Base-by-base conservation (phyloP, 2,888 invertebrate genomes). In the Unio delphinus region DNA sequence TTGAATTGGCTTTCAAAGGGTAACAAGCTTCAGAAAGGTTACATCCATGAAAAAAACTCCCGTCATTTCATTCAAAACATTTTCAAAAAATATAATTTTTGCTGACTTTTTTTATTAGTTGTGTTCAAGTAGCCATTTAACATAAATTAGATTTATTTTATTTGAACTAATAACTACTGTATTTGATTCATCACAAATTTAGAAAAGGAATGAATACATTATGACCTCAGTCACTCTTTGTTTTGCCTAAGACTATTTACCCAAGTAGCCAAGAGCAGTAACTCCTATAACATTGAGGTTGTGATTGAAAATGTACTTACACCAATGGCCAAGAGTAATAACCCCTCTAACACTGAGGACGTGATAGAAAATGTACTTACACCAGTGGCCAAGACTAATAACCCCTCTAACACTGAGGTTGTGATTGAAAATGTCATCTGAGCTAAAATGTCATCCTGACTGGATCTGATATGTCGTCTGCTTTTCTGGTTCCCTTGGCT, bases 291-390 rank as follows among this genome's bases (percentile, higher is more conserved):
- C 7, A 86, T 71, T 11, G 83, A 82, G 26, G 87, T 86, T 20
- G 71, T 78, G 59, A 87, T 74, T 28, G 80, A 79, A 56, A 87
- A 80, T 60, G 69, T 18, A 76, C 84, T 72, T 72, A 86, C 87
- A 71, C 86, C 86, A n/a, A 80, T 73, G 15, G 81, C 78, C 23
- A 81, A 74, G n/a, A 87, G 61, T 8, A 87, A 65, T 54, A 84
- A 70, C 7, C 86, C 87, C 15, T 81, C 68, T 3, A 74, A 60
- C 6, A 86, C 72, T 11, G 83, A 81, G 26, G 87, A 86, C 17
- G 70, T 78, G 58, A 87, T 73, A 30, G 80, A 79, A 56, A 87
- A 80, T 60, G 70, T 17, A 76, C 83, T 73, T 72, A 86, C 87
- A 70, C 86, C 86, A n/a, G 81, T 73, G 15, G 81, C 78, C 23